These are phyloP conservation scores for Octopus sinensis DNA, from an alignment of 1,140 invertebrate species.

Conservation along the genomic window DNA sequence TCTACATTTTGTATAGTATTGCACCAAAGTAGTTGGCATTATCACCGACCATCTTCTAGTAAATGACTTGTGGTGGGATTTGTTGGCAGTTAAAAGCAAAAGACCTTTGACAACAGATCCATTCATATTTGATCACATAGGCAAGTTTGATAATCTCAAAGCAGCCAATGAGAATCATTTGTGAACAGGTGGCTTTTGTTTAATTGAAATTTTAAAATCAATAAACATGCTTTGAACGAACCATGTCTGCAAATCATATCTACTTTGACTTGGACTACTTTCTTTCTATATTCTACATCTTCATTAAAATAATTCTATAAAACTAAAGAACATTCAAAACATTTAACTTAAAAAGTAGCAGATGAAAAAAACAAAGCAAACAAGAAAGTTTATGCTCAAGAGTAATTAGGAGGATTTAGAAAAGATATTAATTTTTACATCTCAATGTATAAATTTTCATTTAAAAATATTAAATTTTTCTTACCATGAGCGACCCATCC, in stretches of 20 bases:
- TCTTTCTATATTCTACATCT: too few species aligned
- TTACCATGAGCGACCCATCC: constrained; percentile 78
- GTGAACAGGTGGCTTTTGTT: constrained; percentile 1
- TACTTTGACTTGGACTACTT: too few species aligned
- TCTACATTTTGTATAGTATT: background rate
- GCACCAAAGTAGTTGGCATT: background rate
- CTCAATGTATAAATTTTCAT: too few species aligned
- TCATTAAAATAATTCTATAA: too few species aligned
- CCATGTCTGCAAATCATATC: too few species aligned
- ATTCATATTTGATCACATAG: background rate
- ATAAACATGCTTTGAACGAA: background rate
- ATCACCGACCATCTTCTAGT: background rate
- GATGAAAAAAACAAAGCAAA: too few species aligned
- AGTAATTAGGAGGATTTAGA: too few species aligned
- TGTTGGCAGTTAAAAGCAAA: constrained; percentile 2
- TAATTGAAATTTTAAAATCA: constrained; percentile 4
- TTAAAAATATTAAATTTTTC: constrained; percentile 34
- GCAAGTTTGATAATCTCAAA: background rate
- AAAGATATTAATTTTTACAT: too few species aligned
- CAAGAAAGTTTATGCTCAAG: too few species aligned
- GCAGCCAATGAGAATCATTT: background rate
- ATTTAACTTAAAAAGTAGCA: too few species aligned
- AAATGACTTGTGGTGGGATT: background rate
- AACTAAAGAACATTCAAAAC: too few species aligned
- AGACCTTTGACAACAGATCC: background rate